Percentiles rank a stretch among this genome's conserved stretches.
Evolutionary conservation across 2,113 vertebrate genomes (phyloP).

Genomic region (Semicossyphus pulcher): DNA sequence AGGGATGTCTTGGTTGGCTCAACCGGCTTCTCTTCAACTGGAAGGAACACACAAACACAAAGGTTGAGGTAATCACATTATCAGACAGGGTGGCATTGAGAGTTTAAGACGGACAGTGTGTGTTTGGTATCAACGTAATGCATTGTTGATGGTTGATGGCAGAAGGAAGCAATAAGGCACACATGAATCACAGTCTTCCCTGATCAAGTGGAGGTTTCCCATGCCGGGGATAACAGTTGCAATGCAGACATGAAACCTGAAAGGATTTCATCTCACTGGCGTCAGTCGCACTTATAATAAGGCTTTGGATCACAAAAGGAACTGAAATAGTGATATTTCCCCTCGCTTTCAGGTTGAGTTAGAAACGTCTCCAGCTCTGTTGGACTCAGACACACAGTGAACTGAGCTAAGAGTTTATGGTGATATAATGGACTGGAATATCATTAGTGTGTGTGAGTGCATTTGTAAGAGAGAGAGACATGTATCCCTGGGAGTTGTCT

Average conservation of each 20-base stretch:
- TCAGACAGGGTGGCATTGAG: no score
- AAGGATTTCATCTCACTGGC: neutral
- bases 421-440: neutral
- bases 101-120: neutral
- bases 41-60: conserved; percentile 44
- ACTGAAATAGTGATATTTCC: neutral
- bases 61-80: no score
- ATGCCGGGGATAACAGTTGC: conserved; percentile 1
- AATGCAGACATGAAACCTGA: neutral
- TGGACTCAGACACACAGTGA: neutral
- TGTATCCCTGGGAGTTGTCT: conserved; percentile 18
- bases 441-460: neutral
- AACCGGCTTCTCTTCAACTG: conserved; percentile 70
- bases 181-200: conserved; percentile 1
- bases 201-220: conserved; percentile 18
- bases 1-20: conserved; percentile 66
- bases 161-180: neutral
- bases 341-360: neutral
- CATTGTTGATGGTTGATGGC: neutral
- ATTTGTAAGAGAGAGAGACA: neutral
- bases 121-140: conserved; percentile 9
- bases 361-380: neutral
- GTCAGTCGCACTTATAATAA: neutral
- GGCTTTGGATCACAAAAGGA: neutral
- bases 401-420: neutral